phyloP scores from a whole-genome alignment of 2,113 vertebrate species.

The Mus spicilegus region DNA sequence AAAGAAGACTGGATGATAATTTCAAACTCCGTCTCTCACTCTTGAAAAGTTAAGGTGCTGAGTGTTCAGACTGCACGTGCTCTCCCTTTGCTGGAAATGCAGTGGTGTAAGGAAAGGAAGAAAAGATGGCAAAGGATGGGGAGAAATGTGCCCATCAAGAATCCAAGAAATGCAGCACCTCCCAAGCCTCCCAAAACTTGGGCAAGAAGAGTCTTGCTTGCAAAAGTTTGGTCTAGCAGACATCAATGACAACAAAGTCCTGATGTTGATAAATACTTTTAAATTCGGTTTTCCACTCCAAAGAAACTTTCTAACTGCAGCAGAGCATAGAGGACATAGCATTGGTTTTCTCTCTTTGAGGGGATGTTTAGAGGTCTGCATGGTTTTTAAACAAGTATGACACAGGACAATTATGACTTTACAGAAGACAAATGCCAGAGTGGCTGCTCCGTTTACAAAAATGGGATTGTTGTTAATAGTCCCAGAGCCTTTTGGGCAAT shows the following conservation, averaged over 20 bases:
- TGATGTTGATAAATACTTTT: background rate
- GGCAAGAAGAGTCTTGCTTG: background rate
- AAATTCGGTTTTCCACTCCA: conserved; percentile 27
- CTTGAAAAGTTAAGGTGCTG: background rate
- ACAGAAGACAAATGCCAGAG: conserved; percentile 52
- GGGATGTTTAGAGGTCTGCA: conserved; percentile 31
- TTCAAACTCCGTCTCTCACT: background rate
- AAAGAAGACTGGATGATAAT: background rate
- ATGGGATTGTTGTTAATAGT: conserved; percentile 28
- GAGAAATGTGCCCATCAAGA: background rate
- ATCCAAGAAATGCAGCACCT: background rate
- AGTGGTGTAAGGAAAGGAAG: background rate
- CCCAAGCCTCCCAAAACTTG: background rate
- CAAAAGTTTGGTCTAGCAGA: background rate
- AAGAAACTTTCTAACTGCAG: conserved; percentile 28
- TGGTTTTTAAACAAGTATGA: conserved; percentile 59
- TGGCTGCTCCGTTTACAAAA: conserved; percentile 55
- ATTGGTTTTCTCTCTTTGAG: conserved; percentile 56
- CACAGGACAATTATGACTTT: conserved; percentile 53
- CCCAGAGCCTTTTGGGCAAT: conserved; percentile 11
- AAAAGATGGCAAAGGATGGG: background rate
- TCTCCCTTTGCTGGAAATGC: background rate
- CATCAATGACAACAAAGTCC: background rate
- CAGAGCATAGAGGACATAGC: conserved; percentile 47
- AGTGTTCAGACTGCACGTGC: background rate